Evolutionary conservation across 2,888 invertebrate genomes (phyloP).

Genomic region (Sepiola atlantica): DNA sequence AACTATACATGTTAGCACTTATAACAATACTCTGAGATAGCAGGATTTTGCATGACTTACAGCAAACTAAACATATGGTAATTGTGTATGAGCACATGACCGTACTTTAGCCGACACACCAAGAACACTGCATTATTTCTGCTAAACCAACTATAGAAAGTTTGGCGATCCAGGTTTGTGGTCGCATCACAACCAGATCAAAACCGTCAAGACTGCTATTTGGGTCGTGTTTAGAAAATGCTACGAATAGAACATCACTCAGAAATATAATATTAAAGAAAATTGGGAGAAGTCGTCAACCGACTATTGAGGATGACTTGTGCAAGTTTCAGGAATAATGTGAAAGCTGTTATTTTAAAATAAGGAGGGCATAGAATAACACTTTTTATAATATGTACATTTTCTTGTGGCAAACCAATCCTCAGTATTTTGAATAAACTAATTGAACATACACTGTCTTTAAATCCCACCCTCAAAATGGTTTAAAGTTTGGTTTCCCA

Average conservation of each 20-base stretch:
- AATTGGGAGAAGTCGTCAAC: not conserved
- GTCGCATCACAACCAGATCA: not conserved
- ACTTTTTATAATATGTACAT: no score
- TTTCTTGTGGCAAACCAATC: not conserved
- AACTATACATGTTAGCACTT: not conserved
- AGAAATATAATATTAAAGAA: not conserved
- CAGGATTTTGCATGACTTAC: not conserved
- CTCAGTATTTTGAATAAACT: not conserved
- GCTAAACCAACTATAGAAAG: not conserved
- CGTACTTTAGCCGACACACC: not conserved
- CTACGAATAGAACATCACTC: not conserved
- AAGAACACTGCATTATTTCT: not conserved
- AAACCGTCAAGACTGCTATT: not conserved
- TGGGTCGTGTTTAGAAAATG: not conserved
- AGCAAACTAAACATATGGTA: not conserved
- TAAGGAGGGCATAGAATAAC: not conserved
- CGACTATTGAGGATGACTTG: not conserved
- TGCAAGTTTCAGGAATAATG: not conserved
- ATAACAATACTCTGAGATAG: no score
- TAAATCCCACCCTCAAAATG: not conserved
- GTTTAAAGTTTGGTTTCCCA: not conserved
- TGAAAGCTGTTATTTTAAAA: not conserved
- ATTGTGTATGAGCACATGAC: not conserved
- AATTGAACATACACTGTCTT: not conserved
- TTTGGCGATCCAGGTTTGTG: no score